A percentile compares a stretch with the other conserved stretches of the same genome.
phyloP scores from a whole-genome alignment of 2,113 vertebrate species.

The Lycaon pictus region DNA sequence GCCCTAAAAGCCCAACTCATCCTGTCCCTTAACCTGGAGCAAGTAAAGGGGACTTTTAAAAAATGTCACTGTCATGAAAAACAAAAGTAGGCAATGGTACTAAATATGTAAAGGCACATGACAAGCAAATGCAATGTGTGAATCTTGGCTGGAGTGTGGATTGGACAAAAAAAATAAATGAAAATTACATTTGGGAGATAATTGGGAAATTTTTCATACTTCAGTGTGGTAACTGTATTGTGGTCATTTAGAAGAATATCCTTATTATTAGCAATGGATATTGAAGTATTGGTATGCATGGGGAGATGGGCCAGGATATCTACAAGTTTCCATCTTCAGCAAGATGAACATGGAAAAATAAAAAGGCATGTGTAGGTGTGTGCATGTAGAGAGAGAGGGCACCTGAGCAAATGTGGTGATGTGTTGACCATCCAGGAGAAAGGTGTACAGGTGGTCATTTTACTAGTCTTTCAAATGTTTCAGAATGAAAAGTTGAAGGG shows the following conservation, averaged over 20 bases:
- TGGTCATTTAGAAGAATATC: neutral
- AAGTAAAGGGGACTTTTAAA: conserved; percentile 1
- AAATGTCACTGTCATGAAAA: neutral
- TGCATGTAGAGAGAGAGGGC: neutral
- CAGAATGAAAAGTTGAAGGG: neutral
- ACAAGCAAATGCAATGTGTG: neutral
- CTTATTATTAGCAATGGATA: neutral
- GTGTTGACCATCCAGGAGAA: neutral
- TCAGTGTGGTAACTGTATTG: neutral
- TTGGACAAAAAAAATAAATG: neutral
- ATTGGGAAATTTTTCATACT: neutral
- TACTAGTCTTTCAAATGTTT: neutral
- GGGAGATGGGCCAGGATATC: neutral
- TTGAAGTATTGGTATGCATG: neutral
- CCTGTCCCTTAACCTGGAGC: neutral
- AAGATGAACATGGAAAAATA: conserved; percentile 17
- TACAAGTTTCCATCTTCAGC: neutral
- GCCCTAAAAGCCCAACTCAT: neutral
- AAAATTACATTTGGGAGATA: neutral
- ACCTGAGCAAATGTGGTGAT: neutral
- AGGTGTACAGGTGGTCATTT: neutral
- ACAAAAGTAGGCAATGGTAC: neutral
- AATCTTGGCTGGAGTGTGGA: neutral
- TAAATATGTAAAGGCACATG: neutral
- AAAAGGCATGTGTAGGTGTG: neutral